These are phyloP conservation scores for Cephus cinctus DNA, from an alignment of 1,140 invertebrate species.

Conservation along the genomic window DNA sequence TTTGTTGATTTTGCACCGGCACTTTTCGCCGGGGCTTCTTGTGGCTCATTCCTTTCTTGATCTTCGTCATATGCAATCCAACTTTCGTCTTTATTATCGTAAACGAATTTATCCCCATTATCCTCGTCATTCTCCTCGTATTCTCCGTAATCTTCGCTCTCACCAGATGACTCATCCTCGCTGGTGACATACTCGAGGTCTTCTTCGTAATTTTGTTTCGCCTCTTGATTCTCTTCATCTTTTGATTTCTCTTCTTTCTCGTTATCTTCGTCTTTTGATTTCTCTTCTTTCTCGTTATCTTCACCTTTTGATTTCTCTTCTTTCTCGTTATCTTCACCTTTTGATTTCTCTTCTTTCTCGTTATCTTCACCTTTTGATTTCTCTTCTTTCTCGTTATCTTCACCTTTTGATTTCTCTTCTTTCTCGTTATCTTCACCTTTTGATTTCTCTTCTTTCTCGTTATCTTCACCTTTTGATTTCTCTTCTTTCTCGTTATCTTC, in stretches of 20 bases:
- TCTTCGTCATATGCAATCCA: background rate
- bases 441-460: too few species aligned
- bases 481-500: background rate
- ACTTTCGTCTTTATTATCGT: background rate
- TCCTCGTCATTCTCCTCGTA: background rate
- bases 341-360: background rate
- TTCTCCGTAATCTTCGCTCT: constrained; percentile 7
- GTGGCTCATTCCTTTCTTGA: background rate
- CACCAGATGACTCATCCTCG: background rate
- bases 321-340: background rate
- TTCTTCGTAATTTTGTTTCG: background rate
- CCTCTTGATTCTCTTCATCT: background rate
- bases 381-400: background rate
- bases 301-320: background rate
- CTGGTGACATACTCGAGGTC: background rate
- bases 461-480: background rate
- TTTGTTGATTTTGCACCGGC: too few species aligned
- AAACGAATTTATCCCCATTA: background rate
- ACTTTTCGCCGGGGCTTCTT: too few species aligned
- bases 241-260: background rate
- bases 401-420: background rate
- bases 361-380: background rate
- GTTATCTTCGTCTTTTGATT: background rate
- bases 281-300: background rate
- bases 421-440: background rate